Evolutionary conservation across 1,140 invertebrate species (phyloP), one percentile per base, ranked within the genome.

Genomic region (Bombus consobrinus): DNA sequence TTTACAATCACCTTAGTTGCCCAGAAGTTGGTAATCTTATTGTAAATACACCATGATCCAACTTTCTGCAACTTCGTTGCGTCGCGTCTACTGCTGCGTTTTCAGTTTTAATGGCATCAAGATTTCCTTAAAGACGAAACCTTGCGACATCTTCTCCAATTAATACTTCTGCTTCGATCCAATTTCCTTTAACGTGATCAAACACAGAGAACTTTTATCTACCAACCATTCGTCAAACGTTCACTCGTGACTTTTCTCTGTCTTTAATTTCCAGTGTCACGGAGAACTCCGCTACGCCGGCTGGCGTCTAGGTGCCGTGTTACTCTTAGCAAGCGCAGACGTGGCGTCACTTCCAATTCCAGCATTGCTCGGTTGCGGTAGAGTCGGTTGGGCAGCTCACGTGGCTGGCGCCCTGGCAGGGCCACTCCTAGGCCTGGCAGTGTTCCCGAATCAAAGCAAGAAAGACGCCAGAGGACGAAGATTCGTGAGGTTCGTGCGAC

Each of bases 341-440:
- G 94, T 96, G 4, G 94, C 92, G 22, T 94, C 94, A 9, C 90
- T 95, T 94, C 92, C 96, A 94, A 91, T 94, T 83, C 91, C 94
- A 68, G 92, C 92, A 83, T 69, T 95, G 74, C 86, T 95, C 80
- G 90, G 96, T 92, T 94, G 91, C 76, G 89, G 95, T 0, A 94
- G 95, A 32, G 96, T 97, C 53, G 97, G 97, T 59, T 98, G 98
- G 96, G 97, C 97, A 12, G 98, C 98, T 1, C 97, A 98, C 92
- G 94, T 97, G 39, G 97, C 97, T 37, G 98, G 98, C 15, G 98
- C 97, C 1, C 88, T 97, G 1, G 96, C 97, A 6, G 98, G 98
- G 2, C 94, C 98, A 0, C 95, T 98, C 3, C 92, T 98, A n/a
- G 98, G 98, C 1, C 96, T 98, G 57, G 94, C 98, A 8, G 95